Evolutionary conservation across 2,888 invertebrate species (phyloP), one percentile per base, ranked within the genome.

Genomic region (Thyatira batis): DNA sequence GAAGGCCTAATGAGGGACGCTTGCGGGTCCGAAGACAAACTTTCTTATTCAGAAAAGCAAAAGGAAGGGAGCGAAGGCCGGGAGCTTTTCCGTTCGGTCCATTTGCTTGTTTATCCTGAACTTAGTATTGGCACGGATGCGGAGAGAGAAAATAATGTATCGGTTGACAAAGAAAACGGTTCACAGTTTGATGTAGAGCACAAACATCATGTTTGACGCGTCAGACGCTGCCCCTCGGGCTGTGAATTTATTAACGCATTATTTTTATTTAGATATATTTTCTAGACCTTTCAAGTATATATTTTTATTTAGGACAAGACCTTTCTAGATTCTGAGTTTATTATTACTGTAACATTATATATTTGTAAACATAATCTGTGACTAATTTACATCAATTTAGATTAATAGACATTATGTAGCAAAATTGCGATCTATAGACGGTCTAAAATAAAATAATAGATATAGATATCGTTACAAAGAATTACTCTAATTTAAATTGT

Each of bases 31-130:
- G 74, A 75, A 80, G 82, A 81, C 83, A 85, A 89, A 92, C 84
- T 91, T 90, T 89, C 88, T 89, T 90, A 84, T 85, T 84, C 84
- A 78, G 68, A 62, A 58, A 61, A 30, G n/a, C 13, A 13, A 52
- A 25, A 20, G 51, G 60, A 67, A 76, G 77, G 79, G 48, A 28
- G 27, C 79, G 78, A 80, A 75, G 74, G 80, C 84, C 81, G 67
- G 72, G 80, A 73, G 87, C 85, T 77, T 78, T 88, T 89, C 89
- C 88, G 87, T 81, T 80, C 85, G 81, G 85, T 84, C 87, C 89
- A 89, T 89, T 89, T 86, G 82, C 84, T 86, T 90, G 85, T 90
- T 92, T 90, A 86, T 85, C 79, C 82, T 85, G 78, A 82, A 84
- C 88, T 88, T 85, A 84, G 76, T 69, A 73, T 73, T 72, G 62